Conservation (phyloP, 2,888 invertebrate genomes). For the Oegoconia quadripuncta region DNA sequence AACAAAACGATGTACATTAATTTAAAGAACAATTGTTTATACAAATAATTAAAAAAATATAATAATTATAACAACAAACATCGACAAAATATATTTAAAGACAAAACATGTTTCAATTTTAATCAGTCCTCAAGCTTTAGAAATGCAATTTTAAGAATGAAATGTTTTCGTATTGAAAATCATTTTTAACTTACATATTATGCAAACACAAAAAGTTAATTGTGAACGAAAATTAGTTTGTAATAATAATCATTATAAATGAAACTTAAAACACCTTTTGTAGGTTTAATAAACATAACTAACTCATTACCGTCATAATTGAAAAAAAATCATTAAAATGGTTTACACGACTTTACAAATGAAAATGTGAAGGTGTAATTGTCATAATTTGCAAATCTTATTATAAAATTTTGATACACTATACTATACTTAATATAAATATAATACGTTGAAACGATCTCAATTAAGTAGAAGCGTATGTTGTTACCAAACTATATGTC, state of each 20-base stretch:
- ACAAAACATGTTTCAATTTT: conserved; percentile 76
- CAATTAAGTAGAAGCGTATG: conserved; percentile 75
- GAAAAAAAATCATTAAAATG: conserved; percentile 37
- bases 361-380: conserved; percentile 47
- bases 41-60: conserved; percentile 84
- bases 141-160: conserved; percentile 78
- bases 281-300: conserved; percentile 49
- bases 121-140: conserved; percentile 74
- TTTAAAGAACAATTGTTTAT: conserved; percentile 87
- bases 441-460: conserved; percentile 73
- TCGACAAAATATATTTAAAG: conserved; percentile 79
- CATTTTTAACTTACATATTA: conserved; percentile 66
- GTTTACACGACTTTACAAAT: conserved; percentile 38
- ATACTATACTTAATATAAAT: conserved; percentile 74
- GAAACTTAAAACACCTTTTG: conserved; percentile 56
- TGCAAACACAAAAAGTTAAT: conserved; percentile 56
- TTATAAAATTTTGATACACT: conserved; percentile 62
- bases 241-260: conserved; percentile 42
- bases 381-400: conserved; percentile 73
- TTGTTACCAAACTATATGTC: conserved; percentile 52
- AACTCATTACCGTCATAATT: conserved; percentile 42
- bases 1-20: conserved; percentile 88
- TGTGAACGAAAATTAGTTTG: conserved; percentile 33
- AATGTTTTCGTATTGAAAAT: conserved; percentile 54
- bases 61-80: conserved; percentile 81